Conservation (phyloP, 2,888 invertebrate species). For the Hipparchia sbordonii region DNA sequence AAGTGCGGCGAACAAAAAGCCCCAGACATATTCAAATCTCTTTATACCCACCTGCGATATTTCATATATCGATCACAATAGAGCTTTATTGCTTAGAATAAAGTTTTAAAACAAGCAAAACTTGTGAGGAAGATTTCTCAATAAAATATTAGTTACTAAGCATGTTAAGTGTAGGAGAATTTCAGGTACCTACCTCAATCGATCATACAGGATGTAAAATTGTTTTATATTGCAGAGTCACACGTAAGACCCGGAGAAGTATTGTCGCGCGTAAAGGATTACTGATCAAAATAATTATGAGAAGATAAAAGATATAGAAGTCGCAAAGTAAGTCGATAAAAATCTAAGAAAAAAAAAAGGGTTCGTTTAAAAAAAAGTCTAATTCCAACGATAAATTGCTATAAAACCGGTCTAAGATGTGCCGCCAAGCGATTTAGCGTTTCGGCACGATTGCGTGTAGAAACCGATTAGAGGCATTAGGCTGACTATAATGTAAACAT, state of each 20-base stretch:
- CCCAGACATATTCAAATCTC: conserved; percentile 60
- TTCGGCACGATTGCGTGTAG: too few species aligned
- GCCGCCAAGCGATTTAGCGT: too few species aligned
- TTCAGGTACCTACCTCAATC: not conserved
- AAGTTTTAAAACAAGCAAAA: conserved; percentile 26
- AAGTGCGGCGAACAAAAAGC: conserved; percentile 61
- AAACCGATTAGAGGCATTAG: too few species aligned
- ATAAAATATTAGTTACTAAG: not conserved
- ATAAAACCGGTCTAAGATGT: not conserved
- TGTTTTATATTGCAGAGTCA: too few species aligned
- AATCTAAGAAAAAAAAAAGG: not conserved
- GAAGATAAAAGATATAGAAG: not conserved
- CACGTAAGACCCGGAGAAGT: not conserved
- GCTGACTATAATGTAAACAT: too few species aligned
- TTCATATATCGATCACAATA: conserved; percentile 56
- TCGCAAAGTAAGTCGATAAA: not conserved
- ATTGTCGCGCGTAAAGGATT: too few species aligned
- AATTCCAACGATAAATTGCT: not conserved
- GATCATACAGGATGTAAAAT: too few species aligned
- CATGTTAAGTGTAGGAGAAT: not conserved
- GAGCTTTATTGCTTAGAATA: conserved; percentile 48
- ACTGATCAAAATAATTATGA: too few species aligned
- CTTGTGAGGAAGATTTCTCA: conserved; percentile 4
- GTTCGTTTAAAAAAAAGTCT: not conserved
- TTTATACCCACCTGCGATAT: conserved; percentile 55